These are phyloP conservation scores for Beris chalybata DNA, from an alignment of 2,888 invertebrate species.

Conservation along the genomic window DNA sequence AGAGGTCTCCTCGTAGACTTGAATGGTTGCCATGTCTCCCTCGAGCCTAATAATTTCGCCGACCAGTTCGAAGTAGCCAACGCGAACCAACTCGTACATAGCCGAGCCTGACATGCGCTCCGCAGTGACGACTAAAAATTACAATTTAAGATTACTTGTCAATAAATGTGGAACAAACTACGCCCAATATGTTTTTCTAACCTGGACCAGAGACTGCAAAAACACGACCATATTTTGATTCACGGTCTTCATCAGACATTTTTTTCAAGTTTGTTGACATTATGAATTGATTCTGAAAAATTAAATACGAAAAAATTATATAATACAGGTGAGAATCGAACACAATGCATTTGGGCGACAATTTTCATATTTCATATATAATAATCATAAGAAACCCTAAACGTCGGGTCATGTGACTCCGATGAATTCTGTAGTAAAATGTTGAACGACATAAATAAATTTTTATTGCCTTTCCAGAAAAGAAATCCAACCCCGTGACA, in stretches of 20 bases:
- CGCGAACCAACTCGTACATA: constrained; percentile 99
- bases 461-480: too few relatives aligned
- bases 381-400: too few relatives aligned
- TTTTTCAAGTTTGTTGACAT: constrained; percentile 69
- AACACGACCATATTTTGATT: constrained; percentile 90
- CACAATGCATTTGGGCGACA: too few relatives aligned
- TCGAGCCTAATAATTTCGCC: constrained; percentile 99
- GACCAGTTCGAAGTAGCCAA: constrained; percentile 96
- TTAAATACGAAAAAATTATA: neutral
- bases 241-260: constrained; percentile 81
- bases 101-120: constrained; percentile 99
- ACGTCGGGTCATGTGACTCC: too few relatives aligned
- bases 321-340: too few relatives aligned
- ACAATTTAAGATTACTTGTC: neutral
- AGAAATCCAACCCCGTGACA: too few relatives aligned
- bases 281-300: constrained; percentile 9
- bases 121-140: constrained; percentile 88
- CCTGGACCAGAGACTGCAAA: constrained; percentile 98
- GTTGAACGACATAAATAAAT: too few relatives aligned
- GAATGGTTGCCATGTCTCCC: constrained; percentile 99
- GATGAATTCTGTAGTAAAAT: too few relatives aligned
- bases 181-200: constrained; percentile 50
- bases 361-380: too few relatives aligned
- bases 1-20: constrained; percentile 95
- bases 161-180: neutral